A percentile compares a stretch with the other conserved stretches of the same genome.
phyloP scores from a whole-genome alignment of 2,797 vertebrate genomes.

The Bryconaethiops microstoma region DNA sequence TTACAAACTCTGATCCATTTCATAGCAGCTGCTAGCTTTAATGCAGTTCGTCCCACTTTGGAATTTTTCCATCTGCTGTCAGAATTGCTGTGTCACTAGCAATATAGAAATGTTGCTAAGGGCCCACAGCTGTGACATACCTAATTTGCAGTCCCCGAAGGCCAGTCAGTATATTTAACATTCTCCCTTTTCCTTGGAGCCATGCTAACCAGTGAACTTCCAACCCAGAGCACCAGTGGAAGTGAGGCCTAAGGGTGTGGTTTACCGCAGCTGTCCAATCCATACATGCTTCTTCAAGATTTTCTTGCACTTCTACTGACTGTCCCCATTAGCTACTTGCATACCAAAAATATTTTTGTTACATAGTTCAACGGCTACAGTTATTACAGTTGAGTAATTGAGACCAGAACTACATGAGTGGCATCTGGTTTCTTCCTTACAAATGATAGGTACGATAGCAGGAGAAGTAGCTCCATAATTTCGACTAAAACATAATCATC shows the following conservation, averaged over 20 bases:
- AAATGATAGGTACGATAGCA: background rate
- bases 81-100: background rate
- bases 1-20: background rate
- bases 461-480: background rate
- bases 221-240: background rate
- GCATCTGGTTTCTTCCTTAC: background rate
- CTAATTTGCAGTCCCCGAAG: background rate
- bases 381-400: no score
- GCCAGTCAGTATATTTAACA: background rate
- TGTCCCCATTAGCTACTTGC: background rate
- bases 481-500: background rate
- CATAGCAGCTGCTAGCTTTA: background rate
- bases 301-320: background rate
- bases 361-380: background rate
- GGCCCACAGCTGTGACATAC: constrained; percentile 2
- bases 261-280: background rate
- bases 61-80: background rate
- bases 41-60: background rate
- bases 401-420: background rate
- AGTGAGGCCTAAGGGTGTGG: background rate
- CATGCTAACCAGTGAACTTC: background rate
- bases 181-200: constrained; percentile 17
- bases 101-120: constrained; percentile 7
- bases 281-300: background rate
- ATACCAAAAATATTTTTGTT: background rate